Evolutionary conservation across 2,113 vertebrate genomes (phyloP), one percentile per base, ranked within the genome.

Genomic region (Campylorhamphus procurvoides): DNA sequence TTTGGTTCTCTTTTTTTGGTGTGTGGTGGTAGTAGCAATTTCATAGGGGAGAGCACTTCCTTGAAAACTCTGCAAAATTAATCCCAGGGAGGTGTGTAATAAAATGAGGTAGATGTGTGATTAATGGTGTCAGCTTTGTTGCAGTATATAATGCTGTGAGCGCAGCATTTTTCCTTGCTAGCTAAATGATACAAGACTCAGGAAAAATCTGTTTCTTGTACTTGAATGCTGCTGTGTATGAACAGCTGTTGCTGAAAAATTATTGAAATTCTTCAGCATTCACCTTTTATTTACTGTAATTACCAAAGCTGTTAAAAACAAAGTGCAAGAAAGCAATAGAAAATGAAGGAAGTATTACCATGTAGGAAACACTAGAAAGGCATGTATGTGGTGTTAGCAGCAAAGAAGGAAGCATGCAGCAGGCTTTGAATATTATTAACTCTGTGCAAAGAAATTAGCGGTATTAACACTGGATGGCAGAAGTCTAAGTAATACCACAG

Each of bases 181-280:
- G 35, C 25, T 4, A 53, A 85, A 33, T 74, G 62, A 56, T 91
- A 7, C 52, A 59, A 94, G 52, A 40, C 82, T 83, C 14, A 12
- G 56, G 73, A 94, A 88, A 84, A 73, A 79, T 58, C 68, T 89
- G 5, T n/a, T 63, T 95, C 46, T 94, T 91, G 73, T 88, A 53
- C 8, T 82, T 6, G 4, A 90, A 64, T 37, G 6, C 27, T 87
- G 3, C 63, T 83, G 12, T 89, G 47, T 95, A 39, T 94, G 49
- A 96, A 71, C 66, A 96, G 56, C 82, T 95, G 86, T 93, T 96
- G 46, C 7, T 90, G 92, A 96, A 89, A 91, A 97, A 89, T 93
- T 60, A 77, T 59, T 66, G 35, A 53, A 71, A 15, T 75, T 90
- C 64, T 91, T 95, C 7, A 23, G 15, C 13, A 53, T 27, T 90